Evolutionary conservation across 2,888 invertebrate genomes (phyloP).

Genomic region (Drosophila multiciliata): DNA sequence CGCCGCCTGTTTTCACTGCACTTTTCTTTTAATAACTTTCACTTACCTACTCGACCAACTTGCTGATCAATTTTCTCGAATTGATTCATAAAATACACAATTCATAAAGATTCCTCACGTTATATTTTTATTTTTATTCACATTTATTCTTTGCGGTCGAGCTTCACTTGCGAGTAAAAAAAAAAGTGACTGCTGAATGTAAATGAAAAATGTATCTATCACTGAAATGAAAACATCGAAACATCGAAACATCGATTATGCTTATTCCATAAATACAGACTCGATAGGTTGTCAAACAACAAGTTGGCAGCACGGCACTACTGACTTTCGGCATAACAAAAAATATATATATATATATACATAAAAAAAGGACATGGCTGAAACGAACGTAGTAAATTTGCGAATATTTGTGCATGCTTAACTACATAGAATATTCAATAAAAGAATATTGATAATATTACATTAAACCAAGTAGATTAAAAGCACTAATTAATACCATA

Average conservation of each 20-base stretch:
- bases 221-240: slow-evolving; percentile 44
- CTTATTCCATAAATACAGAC: background rate
- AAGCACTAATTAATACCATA: slow-evolving; percentile 5
- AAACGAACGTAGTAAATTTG: background rate
- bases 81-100: slow-evolving; percentile 73
- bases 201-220: slow-evolving; percentile 73
- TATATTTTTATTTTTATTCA: slow-evolving; percentile 59
- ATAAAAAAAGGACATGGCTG: background rate
- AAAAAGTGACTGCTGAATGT: slow-evolving; percentile 62
- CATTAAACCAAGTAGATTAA: background rate
- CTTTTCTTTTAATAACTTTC: slow-evolving; percentile 43
- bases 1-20: slow-evolving; percentile 47
- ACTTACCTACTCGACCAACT: slow-evolving; percentile 73
- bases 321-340: background rate
- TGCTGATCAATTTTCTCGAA: slow-evolving; percentile 61
- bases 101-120: slow-evolving; percentile 59
- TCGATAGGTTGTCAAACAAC: slow-evolving; percentile 6
- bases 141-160: slow-evolving; percentile 72
- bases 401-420: background rate
- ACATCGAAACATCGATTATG: slow-evolving; percentile 17
- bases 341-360: background rate
- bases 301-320: slow-evolving; percentile 29
- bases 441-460: background rate
- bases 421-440: background rate
- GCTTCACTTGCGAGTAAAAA: slow-evolving; percentile 74